phyloP scores from a whole-genome alignment of 2,113 vertebrate species.

The Perognathus longimembris region DNA sequence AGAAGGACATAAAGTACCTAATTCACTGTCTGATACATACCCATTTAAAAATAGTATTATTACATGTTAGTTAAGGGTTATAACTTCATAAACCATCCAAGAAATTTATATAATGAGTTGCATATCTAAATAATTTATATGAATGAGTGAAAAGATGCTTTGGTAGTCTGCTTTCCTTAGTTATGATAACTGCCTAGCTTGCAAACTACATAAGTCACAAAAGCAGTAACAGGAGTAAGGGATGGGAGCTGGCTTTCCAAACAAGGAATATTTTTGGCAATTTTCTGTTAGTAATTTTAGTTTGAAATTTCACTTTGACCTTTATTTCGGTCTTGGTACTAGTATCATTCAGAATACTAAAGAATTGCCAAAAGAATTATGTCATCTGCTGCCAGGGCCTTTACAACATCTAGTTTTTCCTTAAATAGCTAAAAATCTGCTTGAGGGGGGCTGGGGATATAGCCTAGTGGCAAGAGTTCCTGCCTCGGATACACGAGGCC shows the following conservation, averaged over 20 bases:
- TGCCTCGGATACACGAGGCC: no score
- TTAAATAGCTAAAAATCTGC: slow-evolving; percentile 33
- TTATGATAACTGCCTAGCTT: background rate
- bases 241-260: background rate
- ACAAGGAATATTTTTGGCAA: slow-evolving; percentile 16
- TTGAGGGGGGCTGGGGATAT: no score
- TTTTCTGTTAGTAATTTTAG: slow-evolving; percentile 53
- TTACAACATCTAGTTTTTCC: slow-evolving; percentile 48
- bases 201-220: background rate
- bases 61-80: background rate
- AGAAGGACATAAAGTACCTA: background rate
- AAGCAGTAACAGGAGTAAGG: background rate
- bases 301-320: slow-evolving; percentile 69
- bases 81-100: background rate
- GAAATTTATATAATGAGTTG: background rate
- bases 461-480: no score
- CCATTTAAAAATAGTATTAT: background rate
- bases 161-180: background rate
- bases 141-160: background rate
- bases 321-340: slow-evolving; percentile 64
- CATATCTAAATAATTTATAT: background rate
- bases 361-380: slow-evolving; percentile 76
- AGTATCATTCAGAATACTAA: slow-evolving; percentile 67
- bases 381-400: slow-evolving; percentile 73
- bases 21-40: background rate